Evolutionary conservation across 2,797 vertebrate genomes (phyloP).

Genomic region (Micrastur ruficollis): DNA sequence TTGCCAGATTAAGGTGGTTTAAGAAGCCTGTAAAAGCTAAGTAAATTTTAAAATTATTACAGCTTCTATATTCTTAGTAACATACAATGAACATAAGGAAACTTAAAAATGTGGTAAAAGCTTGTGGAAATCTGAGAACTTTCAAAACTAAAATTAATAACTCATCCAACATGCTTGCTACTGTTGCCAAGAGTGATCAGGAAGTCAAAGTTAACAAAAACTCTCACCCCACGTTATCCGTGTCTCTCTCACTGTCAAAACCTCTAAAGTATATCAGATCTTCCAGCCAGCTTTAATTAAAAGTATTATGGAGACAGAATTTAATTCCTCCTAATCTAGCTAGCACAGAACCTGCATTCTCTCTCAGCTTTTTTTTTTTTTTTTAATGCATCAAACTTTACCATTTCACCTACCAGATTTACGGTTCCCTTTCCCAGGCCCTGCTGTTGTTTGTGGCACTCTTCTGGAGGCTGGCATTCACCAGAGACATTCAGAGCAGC

Average conservation of each 20-base stretch:
- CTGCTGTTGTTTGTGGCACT: background rate
- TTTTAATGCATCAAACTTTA: background rate
- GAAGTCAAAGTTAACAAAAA: background rate
- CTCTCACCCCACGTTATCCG: background rate
- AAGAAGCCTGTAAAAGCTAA: background rate
- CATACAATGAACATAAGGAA: background rate
- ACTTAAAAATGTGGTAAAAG: background rate
- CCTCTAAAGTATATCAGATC: background rate
- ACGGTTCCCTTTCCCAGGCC: accelerated
- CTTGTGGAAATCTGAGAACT: background rate
- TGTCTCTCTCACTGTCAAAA: background rate
- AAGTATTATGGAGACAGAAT: background rate
- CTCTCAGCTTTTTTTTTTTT: background rate
- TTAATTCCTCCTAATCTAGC: background rate
- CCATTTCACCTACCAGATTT: background rate
- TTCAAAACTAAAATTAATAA: background rate
- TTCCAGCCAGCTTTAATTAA: background rate
- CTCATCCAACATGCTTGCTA: background rate
- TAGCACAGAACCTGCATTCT: background rate
- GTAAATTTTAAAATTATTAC: background rate
- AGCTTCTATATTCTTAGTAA: background rate
- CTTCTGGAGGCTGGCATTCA: background rate
- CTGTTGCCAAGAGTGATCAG: background rate
- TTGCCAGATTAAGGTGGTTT: background rate
- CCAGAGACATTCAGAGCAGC: background rate